phyloP scores from a whole-genome alignment of 1,140 invertebrate genomes.

The Orius laevigatus region DNA sequence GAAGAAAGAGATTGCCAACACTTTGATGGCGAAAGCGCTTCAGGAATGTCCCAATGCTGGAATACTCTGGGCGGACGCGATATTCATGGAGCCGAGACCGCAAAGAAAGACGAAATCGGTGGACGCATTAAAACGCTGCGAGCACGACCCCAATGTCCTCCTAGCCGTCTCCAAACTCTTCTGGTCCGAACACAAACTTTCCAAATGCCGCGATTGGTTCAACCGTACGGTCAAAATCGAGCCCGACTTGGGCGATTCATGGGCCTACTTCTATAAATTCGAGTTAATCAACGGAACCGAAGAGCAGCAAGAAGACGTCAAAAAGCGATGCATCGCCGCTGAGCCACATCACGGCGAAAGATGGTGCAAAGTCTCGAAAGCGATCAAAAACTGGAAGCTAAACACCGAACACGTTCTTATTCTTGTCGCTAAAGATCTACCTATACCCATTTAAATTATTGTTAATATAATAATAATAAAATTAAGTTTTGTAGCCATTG shows the following conservation, averaged over 20 bases:
- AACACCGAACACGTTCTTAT: constrained; percentile 78
- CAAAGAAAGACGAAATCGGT: constrained; percentile 92
- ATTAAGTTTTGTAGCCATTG: too few relatives aligned
- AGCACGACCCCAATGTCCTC: constrained; percentile 92
- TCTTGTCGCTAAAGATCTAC: constrained; percentile 61
- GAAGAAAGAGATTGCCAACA: constrained; percentile 73
- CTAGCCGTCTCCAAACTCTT: constrained; percentile 92
- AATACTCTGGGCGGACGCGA: constrained; percentile 93
- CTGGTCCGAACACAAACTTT: constrained; percentile 88
- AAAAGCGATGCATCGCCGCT: constrained; percentile 66
- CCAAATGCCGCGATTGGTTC: constrained; percentile 97
- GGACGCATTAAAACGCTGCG: constrained; percentile 96
- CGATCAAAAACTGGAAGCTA: constrained; percentile 90
- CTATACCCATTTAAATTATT: constrained; percentile 65
- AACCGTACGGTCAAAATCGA: constrained; percentile 91
- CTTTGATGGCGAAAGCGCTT: constrained; percentile 83
- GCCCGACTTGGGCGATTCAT: constrained; percentile 91
- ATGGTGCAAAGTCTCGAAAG: constrained; percentile 90
- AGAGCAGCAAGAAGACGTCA: constrained; percentile 80
- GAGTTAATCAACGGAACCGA: constrained; percentile 84
- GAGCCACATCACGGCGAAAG: constrained; percentile 94
- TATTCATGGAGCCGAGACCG: constrained; percentile 86
- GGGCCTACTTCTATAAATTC: constrained; percentile 97
- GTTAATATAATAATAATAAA: too few relatives aligned
- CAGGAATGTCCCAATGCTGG: constrained; percentile 92